Percentiles rank a stretch among this genome's conserved stretches.
Evolutionary conservation across 2,888 invertebrate species (phyloP).

Genomic region (Julus scanicus): DNA sequence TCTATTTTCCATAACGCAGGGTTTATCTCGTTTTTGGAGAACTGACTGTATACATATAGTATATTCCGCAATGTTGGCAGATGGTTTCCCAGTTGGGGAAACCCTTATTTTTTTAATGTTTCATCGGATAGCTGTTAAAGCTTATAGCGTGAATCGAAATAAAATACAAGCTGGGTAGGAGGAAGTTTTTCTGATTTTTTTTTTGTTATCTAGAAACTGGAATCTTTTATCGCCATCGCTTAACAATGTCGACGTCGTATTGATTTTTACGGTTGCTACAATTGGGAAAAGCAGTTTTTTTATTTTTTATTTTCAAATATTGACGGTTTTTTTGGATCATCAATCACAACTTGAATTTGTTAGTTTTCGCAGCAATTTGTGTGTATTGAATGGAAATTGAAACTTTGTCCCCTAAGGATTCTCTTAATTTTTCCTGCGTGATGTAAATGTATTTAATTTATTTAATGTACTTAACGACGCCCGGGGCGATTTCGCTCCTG

Average conservation of each 20-base stretch:
- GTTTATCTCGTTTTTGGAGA: too few species aligned
- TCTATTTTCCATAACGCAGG: too few species aligned
- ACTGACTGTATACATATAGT: too few species aligned
- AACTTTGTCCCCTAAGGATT: background rate
- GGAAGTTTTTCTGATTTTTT: background rate
- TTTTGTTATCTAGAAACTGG: background rate
- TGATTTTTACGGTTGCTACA: constrained; percentile 19
- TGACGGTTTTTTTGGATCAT: background rate
- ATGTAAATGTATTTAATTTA: background rate
- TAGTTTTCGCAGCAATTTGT: background rate
- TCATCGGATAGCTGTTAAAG: background rate
- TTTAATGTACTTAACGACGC: background rate
- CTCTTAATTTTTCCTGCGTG: background rate
- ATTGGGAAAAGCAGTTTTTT: background rate
- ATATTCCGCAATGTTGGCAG: too few species aligned
- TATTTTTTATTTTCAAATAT: background rate
- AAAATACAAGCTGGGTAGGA: background rate
- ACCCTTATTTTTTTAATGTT: background rate
- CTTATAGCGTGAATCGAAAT: background rate
- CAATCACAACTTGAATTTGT: background rate
- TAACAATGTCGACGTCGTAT: background rate
- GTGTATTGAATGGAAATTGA: background rate
- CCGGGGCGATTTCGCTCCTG: background rate
- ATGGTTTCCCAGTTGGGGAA: background rate
- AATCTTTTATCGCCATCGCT: background rate